Evolutionary conservation across 2,888 invertebrate species (phyloP).

Genomic region (Salticus scenicus): DNA sequence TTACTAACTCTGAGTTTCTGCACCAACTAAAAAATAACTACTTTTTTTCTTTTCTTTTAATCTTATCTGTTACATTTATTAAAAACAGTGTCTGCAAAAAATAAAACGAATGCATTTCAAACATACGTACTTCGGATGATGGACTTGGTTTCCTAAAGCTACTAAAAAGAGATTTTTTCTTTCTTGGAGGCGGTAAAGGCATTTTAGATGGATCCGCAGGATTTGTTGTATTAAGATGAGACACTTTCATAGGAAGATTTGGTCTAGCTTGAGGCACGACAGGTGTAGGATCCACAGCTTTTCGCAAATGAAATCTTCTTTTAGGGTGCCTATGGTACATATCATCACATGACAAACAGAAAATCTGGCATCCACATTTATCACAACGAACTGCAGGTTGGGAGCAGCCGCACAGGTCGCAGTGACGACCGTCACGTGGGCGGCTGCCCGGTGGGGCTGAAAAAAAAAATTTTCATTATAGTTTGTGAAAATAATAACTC

Average conservation of each 20-base stretch:
- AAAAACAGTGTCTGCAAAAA: too few relatives aligned
- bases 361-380: slow-evolving; percentile 87
- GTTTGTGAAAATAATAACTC: too few relatives aligned
- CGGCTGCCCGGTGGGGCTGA: slow-evolving; percentile 13
- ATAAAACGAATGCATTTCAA: too few relatives aligned
- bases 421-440: slow-evolving; percentile 80
- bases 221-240: slow-evolving; percentile 12
- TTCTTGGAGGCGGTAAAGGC: slow-evolving; percentile 80
- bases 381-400: slow-evolving; percentile 88
- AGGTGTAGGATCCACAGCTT: slow-evolving; percentile 77
- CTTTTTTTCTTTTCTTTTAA: too few relatives aligned
- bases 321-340: slow-evolving; percentile 96
- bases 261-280: slow-evolving; percentile 36
- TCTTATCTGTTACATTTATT: too few relatives aligned
- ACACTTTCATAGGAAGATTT: slow-evolving; percentile 45
- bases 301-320: slow-evolving; percentile 85
- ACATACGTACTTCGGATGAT: slow-evolving; percentile 45
- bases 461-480: neutral
- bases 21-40: too few relatives aligned
- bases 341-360: slow-evolving; percentile 93
- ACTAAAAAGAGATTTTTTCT: slow-evolving; percentile 74
- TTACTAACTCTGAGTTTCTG: too few relatives aligned
- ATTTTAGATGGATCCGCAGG: slow-evolving; percentile 70
- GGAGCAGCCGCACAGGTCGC: slow-evolving; percentile 90
- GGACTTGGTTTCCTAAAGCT: slow-evolving; percentile 57